Conservation (phyloP, 2,797 vertebrate species). For the Intellagama lesueurii region DNA sequence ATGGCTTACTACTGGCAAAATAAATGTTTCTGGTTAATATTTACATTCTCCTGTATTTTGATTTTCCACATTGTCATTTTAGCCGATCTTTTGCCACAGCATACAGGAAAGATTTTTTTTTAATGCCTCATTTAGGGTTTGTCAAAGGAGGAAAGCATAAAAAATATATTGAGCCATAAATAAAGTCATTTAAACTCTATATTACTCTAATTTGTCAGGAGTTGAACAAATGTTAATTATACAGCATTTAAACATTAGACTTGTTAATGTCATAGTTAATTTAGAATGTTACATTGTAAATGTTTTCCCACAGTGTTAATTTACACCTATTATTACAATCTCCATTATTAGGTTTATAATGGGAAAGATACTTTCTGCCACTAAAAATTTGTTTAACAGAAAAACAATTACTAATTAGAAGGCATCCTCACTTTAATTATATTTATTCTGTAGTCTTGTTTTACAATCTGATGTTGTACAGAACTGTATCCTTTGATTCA, state of each 20-base stretch:
- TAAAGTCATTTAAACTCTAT: conserved; percentile 70
- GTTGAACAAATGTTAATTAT: conserved; percentile 83
- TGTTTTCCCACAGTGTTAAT: conserved; percentile 82
- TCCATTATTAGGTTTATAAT: conserved; percentile 81
- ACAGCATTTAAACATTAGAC: conserved; percentile 80
- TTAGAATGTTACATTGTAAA: conserved; percentile 81
- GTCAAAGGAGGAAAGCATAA: conserved; percentile 67
- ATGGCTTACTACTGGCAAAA: conserved; percentile 60
- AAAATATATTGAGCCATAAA: conserved; percentile 72
- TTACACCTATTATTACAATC: conserved; percentile 84
- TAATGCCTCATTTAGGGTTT: conserved; percentile 53
- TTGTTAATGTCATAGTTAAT: conserved; percentile 85
- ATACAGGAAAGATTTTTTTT: conserved; percentile 40
- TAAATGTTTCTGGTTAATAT: conserved; percentile 69
- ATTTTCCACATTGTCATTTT: conserved; percentile 56
- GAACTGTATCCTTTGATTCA: conserved; percentile 79
- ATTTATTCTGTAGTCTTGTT: conserved; percentile 82
- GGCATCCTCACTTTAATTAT: conserved; percentile 84
- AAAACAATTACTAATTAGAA: conserved; percentile 86
- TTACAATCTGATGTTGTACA: conserved; percentile 75
- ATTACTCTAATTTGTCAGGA: conserved; percentile 71
- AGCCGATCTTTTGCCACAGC: conserved; percentile 47
- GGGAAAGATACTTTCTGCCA: conserved; percentile 78
- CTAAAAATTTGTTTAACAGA: conserved; percentile 81
- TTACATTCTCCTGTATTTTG: conserved; percentile 50